phyloP scores from a whole-genome alignment of 2,888 invertebrate species.

The Scaptomyza cyrtandrae region DNA sequence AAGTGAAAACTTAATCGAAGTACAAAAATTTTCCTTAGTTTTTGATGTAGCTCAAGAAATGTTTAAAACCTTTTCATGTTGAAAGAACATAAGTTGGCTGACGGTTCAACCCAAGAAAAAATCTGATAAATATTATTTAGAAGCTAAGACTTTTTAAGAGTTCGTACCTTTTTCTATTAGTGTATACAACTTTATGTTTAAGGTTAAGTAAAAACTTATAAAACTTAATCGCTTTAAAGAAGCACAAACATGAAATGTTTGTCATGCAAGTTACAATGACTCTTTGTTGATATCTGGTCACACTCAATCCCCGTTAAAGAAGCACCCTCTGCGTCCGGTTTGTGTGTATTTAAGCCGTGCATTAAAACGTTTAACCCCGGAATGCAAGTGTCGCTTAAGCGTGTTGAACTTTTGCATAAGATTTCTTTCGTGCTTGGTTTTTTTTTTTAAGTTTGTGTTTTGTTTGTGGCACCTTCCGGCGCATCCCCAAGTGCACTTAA shows the following conservation, averaged over 20 bases:
- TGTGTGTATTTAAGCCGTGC: conserved; percentile 12
- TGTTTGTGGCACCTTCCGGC: conserved; percentile 54
- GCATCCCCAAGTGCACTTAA: conserved; percentile 55
- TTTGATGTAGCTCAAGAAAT: too few species aligned
- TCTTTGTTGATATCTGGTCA: not conserved
- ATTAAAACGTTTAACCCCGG: conserved; percentile 53
- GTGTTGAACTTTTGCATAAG: conserved; percentile 56
- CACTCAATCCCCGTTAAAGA: not conserved
- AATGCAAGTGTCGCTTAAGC: conserved; percentile 58
- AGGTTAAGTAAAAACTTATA: not conserved
- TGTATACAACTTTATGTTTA: not conserved
- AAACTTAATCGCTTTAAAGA: not conserved
- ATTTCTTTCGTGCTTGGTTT: conserved; percentile 26
- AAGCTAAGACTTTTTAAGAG: too few species aligned
- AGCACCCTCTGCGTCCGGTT: not conserved
- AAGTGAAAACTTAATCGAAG: too few species aligned
- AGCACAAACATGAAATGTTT: not conserved
- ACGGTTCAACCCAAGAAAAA: too few species aligned
- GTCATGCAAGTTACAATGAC: not conserved
- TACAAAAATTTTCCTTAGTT: too few species aligned
- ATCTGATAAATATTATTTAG: too few species aligned
- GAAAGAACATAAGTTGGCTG: too few species aligned
- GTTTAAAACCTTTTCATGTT: too few species aligned
- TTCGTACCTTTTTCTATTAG: not conserved
- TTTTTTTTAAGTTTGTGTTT: not conserved